A percentile compares a stretch with the other conserved stretches of the same genome.
These are phyloP conservation scores for Lagothrix lagotricha DNA, from an alignment of 2,797 vertebrate species.

Conservation along the genomic window DNA sequence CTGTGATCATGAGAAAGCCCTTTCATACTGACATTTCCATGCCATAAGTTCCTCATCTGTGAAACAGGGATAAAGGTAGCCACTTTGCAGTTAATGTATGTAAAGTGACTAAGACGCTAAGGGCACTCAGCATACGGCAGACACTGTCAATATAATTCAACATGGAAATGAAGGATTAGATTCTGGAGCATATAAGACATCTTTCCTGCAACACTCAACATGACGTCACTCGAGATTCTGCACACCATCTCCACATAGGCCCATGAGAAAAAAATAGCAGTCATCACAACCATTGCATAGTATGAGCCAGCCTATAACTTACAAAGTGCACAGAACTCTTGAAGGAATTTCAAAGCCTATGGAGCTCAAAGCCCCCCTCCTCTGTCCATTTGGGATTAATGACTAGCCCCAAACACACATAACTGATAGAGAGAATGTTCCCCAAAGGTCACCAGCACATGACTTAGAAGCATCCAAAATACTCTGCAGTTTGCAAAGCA, in stretches of 20 bases:
- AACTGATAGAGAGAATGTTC: background rate
- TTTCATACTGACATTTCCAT: background rate
- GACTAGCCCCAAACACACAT: background rate
- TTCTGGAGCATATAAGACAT: background rate
- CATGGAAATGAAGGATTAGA: background rate
- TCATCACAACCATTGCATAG: background rate
- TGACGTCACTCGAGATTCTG: background rate
- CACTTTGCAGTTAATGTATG: background rate
- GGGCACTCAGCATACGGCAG: background rate
- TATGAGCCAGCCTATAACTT: background rate
- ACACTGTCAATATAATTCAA: background rate
- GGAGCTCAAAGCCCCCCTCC: background rate
- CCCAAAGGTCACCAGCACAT: background rate
- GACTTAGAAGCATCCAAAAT: background rate
- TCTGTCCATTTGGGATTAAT: background rate
- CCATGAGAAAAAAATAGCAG: background rate
- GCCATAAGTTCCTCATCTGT: background rate
- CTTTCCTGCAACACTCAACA: background rate
- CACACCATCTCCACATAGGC: background rate
- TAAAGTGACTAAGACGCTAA: background rate
- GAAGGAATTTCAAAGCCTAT: background rate
- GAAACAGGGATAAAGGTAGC: background rate
- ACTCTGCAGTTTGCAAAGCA: background rate
- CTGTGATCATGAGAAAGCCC: background rate
- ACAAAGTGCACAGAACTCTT: background rate